Evolutionary conservation across 37 sponge, comb jelly and placozoan genomes (phyloP).

Genomic region (Halisarca cf. caerulea): DNA sequence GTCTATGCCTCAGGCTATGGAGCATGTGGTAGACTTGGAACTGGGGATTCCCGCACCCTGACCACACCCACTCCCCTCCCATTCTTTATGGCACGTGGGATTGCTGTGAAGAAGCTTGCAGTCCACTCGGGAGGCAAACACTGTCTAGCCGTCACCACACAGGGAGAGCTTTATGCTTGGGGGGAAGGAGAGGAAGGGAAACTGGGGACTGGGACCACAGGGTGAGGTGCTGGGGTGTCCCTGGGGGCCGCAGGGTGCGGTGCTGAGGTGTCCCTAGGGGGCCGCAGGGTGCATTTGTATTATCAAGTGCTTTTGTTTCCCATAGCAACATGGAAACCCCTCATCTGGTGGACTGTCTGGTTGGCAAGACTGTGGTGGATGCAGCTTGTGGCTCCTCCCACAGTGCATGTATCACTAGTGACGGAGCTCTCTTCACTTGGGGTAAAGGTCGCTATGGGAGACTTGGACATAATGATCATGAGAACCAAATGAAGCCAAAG

Average conservation of each 20-base stretch:
- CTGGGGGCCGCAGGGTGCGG: neutral
- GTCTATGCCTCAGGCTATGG: constrained; percentile 93
- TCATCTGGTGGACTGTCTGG: constrained; percentile 67
- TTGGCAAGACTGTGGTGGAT: constrained; percentile 70
- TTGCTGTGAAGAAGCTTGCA: constrained; percentile 77
- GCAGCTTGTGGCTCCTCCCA: constrained; percentile 91
- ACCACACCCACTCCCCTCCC: constrained; percentile 61
- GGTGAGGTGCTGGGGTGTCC: constrained; percentile 45
- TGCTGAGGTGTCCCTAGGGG: too few species aligned
- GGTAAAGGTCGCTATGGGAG: constrained; percentile 97
- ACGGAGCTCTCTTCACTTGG: constrained; percentile 92
- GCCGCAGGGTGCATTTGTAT: too few species aligned
- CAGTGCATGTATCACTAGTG: constrained; percentile 90
- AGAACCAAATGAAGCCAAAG: constrained; percentile 89
- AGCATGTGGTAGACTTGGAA: constrained; percentile 88
- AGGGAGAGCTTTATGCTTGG: constrained; percentile 91
- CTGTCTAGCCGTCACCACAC: constrained; percentile 79
- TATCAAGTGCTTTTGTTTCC: neutral
- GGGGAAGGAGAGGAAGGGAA: constrained; percentile 98
- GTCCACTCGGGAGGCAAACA: constrained; percentile 92
- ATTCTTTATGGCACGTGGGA: constrained; percentile 54
- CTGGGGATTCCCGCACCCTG: constrained; percentile 75
- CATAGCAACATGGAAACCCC: constrained; percentile 71
- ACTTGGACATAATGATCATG: constrained; percentile 93
- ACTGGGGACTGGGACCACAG: constrained; percentile 80